A percentile compares a stretch with the other conserved stretches of the same genome.
phyloP scores from a whole-genome alignment of 2,113 vertebrate genomes.

The Coptodon bakossiorum region DNA sequence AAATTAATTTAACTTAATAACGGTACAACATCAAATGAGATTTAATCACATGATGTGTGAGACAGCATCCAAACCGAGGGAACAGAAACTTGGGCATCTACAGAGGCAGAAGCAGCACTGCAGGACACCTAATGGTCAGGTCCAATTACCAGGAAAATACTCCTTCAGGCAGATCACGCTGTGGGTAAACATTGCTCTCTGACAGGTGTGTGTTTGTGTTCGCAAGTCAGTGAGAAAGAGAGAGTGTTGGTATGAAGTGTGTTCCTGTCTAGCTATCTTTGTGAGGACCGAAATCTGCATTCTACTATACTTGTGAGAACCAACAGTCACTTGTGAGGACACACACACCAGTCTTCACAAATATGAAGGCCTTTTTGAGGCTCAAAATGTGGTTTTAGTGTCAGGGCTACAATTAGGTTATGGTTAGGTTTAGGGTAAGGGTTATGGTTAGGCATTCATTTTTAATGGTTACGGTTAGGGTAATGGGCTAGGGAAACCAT shows the following conservation, averaged over 20 bases:
- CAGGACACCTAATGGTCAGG: conserved; percentile 37
- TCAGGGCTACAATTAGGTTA: not conserved
- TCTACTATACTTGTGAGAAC: not conserved
- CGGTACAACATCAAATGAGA: not conserved
- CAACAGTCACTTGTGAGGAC: not conserved
- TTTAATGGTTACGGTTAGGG: not conserved
- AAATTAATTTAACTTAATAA: not conserved
- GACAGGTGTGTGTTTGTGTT: conserved; percentile 26
- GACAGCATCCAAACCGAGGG: not conserved
- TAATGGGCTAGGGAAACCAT: not conserved
- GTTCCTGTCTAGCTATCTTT: not conserved
- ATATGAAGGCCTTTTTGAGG: too few species aligned
- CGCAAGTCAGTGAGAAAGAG: not conserved
- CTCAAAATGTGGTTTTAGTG: not conserved
- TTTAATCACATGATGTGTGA: not conserved
- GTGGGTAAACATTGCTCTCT: conserved; percentile 22
- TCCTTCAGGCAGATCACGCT: conserved; percentile 17
- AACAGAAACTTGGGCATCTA: not conserved
- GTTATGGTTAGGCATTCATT: not conserved
- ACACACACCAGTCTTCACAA: not conserved
- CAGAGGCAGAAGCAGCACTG: not conserved
- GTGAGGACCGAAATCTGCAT: not conserved
- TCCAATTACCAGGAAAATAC: conserved; percentile 46
- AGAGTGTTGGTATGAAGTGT: not conserved
- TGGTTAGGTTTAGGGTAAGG: not conserved